Base-by-base conservation (phyloP, 2,888 invertebrate species). In the Nycteola revayana region DNA sequence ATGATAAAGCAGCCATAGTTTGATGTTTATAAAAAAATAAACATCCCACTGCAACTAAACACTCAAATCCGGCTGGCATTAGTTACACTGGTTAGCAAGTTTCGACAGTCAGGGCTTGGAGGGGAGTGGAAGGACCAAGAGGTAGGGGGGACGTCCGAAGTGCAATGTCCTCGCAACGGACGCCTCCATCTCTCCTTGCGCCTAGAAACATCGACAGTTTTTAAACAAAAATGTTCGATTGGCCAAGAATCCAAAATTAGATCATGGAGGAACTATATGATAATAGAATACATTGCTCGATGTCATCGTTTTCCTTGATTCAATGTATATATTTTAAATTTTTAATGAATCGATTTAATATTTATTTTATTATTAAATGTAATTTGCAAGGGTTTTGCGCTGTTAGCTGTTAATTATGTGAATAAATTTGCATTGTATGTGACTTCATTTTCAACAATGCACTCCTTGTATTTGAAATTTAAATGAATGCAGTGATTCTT, bases 141-240 rank as follows among this genome's bases (percentile, higher is more conserved):
- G 66, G 61, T 61, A 45, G 54, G 46, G 36, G 68, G 66, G 68
- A 55, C 53, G 64, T 53, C 61, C 75, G 74, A 85, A 88, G 87
- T 88, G 87, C 87, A 88, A 88, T 84, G 87, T 87, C 87, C 87
- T 88, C 87, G 83, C 82, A 85, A 83, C 85, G 78, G 79, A 82
- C 85, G 84, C 76, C 77, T 74, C 71, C 70, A 67, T 74, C 70
- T 66, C 57, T 43, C n/a, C n/a, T n/a, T n/a, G 42, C 56, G 57
- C 49, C 75, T 66, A 66, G 66, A 67, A 61, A 64, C 71, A 61
- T 70, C 66, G 60, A 72, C 67, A 63, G 64, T 68, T 77, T 69
- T 66, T 58, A 60, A 66, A 63, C 44, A 42, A 49, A 53, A 47
- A 42, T 54, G 39, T 9, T 14, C 11, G 8, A 8, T 25, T 14